Conservation (phyloP, 2,113 vertebrate genomes). For the Nesoenas mayeri region DNA sequence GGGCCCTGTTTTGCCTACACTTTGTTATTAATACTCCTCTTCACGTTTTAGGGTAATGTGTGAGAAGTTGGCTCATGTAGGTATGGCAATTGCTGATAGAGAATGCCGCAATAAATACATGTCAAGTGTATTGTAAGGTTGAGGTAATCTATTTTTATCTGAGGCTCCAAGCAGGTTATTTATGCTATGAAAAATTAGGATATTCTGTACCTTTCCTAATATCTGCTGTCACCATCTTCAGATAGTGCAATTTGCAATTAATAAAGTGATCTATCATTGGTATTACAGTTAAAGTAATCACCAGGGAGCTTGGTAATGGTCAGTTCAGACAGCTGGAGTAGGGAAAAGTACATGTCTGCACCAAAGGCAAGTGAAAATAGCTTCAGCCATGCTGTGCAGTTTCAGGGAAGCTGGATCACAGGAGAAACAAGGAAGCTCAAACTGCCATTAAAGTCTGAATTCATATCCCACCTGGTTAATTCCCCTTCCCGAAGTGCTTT, state of each 20-base stretch:
- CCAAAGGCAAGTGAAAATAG: neutral
- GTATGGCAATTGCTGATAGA: slow-evolving; percentile 46
- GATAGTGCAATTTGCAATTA: slow-evolving; percentile 57
- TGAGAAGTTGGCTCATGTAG: neutral
- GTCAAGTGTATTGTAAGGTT: slow-evolving; percentile 27
- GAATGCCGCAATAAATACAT: slow-evolving; percentile 11
- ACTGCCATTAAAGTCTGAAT: neutral
- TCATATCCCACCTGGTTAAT: neutral
- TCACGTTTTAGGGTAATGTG: neutral
- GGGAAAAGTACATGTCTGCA: rapidly evolving
- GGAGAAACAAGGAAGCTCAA: neutral
- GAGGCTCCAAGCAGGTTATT: slow-evolving; percentile 21
- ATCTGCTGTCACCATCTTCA: slow-evolving; percentile 62
- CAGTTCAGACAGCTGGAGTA: neutral
- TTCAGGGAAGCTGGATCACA: neutral
- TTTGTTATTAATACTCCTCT: neutral
- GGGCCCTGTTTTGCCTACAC: neutral
- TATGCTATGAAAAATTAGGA: slow-evolving; percentile 55
- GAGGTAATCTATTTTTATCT: slow-evolving; percentile 55
- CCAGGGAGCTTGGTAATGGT: neutral
- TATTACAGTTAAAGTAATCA: slow-evolving; percentile 20
- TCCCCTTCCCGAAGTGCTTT: neutral
- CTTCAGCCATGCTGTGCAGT: rapidly evolving
- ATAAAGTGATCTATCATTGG: slow-evolving; percentile 42
- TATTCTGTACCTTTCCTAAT: slow-evolving; percentile 25